These are phyloP conservation scores for Drosophila peninsularis DNA, from an alignment of 2,888 invertebrate genomes.

Conservation along the genomic window DNA sequence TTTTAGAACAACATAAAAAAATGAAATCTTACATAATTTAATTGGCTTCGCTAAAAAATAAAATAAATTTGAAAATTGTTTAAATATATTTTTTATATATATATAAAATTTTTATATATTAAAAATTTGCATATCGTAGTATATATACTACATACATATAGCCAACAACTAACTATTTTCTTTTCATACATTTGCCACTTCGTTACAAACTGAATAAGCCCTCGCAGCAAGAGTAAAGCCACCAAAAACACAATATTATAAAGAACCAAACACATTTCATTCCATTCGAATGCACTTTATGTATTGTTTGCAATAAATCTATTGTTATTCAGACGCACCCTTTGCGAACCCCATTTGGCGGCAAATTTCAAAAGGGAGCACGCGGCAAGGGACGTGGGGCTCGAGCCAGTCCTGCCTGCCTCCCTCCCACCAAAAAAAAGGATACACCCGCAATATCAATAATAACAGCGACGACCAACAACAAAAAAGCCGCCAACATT, in stretches of 20 bases:
- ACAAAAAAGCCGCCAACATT: conserved; percentile 64
- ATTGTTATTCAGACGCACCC: conserved; percentile 66
- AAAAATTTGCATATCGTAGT: too few relatives aligned
- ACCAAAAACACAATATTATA: conserved; percentile 22
- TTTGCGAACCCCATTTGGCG: conserved; percentile 45
- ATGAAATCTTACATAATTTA: too few relatives aligned
- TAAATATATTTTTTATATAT: too few relatives aligned
- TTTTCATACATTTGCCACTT: not conserved
- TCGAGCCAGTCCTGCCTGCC: not conserved
- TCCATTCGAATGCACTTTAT: conserved; percentile 72
- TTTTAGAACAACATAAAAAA: too few relatives aligned
- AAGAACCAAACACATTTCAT: conserved; percentile 54
- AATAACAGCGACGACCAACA: conserved; percentile 44
- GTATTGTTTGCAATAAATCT: conserved; percentile 78
- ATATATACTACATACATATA: not conserved
- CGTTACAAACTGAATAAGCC: not conserved
- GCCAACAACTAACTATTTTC: not conserved
- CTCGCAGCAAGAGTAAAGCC: conserved; percentile 3
- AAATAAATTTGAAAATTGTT: too few relatives aligned
- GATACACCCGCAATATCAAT: conserved; percentile 66
- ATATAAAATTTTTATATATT: too few relatives aligned
- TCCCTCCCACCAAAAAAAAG: conserved; percentile 32
- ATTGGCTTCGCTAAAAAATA: too few relatives aligned
- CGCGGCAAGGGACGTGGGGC: not conserved
- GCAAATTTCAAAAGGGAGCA: conserved; percentile 46